Percentiles rank a stretch among this genome's conserved stretches.
Evolutionary conservation across 37 sponge, comb jelly and placozoan genomes (phyloP).

Genomic region (Beroe forskalii): DNA sequence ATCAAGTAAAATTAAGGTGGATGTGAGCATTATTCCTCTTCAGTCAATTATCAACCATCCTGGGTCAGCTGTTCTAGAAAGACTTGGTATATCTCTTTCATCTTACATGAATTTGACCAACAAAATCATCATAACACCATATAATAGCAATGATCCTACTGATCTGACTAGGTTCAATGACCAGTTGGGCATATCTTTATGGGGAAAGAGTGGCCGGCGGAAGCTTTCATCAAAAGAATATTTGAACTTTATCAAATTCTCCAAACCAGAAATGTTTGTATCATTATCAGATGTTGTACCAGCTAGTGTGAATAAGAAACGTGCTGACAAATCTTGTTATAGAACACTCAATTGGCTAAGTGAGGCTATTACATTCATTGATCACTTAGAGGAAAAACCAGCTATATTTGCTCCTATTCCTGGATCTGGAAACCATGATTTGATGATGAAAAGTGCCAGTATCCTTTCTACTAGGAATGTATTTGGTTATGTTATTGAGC

Average conservation of each 20-base stretch:
- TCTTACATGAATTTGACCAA: background rate
- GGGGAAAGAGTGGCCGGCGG: background rate
- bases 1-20: no score
- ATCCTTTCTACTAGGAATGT: conserved; percentile 1
- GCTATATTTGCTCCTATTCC: background rate
- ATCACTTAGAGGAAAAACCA: background rate
- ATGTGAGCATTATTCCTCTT: background rate
- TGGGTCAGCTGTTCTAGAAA: background rate
- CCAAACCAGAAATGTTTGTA: background rate
- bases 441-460: conserved; percentile 39
- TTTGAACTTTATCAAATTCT: background rate
- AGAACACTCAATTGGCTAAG: conserved; percentile 7
- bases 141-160: background rate
- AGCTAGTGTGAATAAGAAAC: background rate
- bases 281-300: conserved; percentile 12
- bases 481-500: background rate
- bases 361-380: background rate
- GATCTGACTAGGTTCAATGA: conserved; percentile 30
- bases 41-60: background rate
- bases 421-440: background rate
- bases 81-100: background rate
- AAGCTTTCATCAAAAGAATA: conserved; percentile 1
- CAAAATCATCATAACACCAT: background rate
- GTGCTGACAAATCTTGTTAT: conserved; percentile 22
- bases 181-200: background rate